These are phyloP conservation scores for Leucoptera coffeella DNA, from an alignment of 2,888 invertebrate genomes.

Conservation along the genomic window DNA sequence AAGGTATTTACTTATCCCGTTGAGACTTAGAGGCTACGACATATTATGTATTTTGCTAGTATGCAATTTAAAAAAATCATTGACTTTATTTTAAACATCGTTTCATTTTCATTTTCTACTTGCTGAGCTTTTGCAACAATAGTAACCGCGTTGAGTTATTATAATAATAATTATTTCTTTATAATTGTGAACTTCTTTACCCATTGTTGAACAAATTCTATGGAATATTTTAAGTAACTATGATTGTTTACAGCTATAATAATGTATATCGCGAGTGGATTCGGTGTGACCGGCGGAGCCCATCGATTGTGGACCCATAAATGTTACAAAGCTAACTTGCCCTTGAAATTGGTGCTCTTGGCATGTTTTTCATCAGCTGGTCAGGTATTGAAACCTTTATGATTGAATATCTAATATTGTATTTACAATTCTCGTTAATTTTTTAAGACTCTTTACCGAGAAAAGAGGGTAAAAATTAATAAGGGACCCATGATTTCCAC, in stretches of 20 bases:
- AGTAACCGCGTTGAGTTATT: not conserved
- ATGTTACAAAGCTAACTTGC: constrained; percentile 60
- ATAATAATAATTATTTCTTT: not conserved
- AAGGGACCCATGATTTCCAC: too few relatives aligned
- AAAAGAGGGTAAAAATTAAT: too few relatives aligned
- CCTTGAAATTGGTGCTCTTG: constrained; percentile 55
- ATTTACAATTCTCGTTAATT: constrained; percentile 1
- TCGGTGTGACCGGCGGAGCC: constrained; percentile 67
- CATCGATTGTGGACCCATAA: constrained; percentile 65
- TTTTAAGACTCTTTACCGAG: not conserved
- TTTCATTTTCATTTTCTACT: too few relatives aligned
- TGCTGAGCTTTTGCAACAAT: too few relatives aligned
- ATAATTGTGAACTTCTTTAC: not conserved
- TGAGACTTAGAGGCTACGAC: too few relatives aligned
- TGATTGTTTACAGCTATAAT: constrained; percentile 35
- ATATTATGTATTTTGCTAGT: too few relatives aligned
- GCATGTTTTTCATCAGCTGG: constrained; percentile 59
- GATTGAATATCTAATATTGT: not conserved
- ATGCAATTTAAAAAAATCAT: too few relatives aligned
- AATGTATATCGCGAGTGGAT: constrained; percentile 56
- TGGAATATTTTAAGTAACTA: not conserved
- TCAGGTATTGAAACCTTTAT: constrained; percentile 42
- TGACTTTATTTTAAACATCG: too few relatives aligned
- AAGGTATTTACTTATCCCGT: too few relatives aligned
- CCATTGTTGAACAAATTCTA: not conserved